Evolutionary conservation across 2,888 invertebrate genomes (phyloP).

Genomic region (Anorthoa munda): DNA sequence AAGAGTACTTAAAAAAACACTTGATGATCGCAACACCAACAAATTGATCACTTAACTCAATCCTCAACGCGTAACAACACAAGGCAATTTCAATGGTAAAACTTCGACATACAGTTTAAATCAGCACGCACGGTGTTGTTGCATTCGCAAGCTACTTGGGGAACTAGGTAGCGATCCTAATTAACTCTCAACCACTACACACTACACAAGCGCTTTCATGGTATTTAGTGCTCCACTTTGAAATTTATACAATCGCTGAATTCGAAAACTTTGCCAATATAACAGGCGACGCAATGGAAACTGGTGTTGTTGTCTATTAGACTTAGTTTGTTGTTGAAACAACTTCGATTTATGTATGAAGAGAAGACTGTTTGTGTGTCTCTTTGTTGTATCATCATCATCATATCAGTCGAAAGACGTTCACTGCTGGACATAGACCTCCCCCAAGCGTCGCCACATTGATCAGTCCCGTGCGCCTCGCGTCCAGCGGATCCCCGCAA

Average conservation of each 20-base stretch:
- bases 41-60: constrained; percentile 41
- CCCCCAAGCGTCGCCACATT: too few species aligned
- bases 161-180: constrained; percentile 61
- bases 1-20: background rate
- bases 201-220: constrained; percentile 55
- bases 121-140: constrained; percentile 39
- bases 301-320: constrained; percentile 38
- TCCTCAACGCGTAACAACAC: background rate
- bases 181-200: constrained; percentile 61
- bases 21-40: constrained; percentile 25
- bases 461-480: too few species aligned
- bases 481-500: too few species aligned
- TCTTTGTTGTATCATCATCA: background rate
- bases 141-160: constrained; percentile 59
- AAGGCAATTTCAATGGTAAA: constrained; percentile 32
- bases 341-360: constrained; percentile 11
- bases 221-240: constrained; percentile 64
- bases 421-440: too few species aligned
- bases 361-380: background rate
- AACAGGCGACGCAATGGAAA: constrained; percentile 34
- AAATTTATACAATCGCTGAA: constrained; percentile 61
- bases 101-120: constrained; percentile 30
- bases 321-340: constrained; percentile 33
- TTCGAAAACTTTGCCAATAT: constrained; percentile 65
- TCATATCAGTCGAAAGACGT: too few species aligned